Evolutionary conservation across 2,888 invertebrate genomes (phyloP), one percentile per base, ranked within the genome.

Genomic region (Pyralis farinalis): DNA sequence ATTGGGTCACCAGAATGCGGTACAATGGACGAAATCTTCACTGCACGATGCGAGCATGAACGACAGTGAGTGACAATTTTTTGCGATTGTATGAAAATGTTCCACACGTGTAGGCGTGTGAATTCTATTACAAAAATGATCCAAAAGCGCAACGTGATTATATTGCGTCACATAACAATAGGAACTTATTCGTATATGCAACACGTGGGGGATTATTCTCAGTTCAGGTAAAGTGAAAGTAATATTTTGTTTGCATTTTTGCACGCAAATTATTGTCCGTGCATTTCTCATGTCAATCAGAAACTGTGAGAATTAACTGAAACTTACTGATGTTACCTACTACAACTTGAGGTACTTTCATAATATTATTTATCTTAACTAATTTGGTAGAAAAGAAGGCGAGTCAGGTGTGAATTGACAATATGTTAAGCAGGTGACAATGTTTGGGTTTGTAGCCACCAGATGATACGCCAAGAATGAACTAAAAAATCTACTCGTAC

Each of bases 31-130:
- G 34, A 25, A 51, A 49, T 51, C 48, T 54, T 50, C 47, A 48
- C 46, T 40, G 49, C 44, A 47, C 51, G 49, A 55, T 60, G 56
- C 4, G 16, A 25, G 25, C 7, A 25, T 47, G 46, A 44, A 42
- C 53, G 45, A 42, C 46, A 51, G 47, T 43, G 34, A 42, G 40
- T 44, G 46, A 45, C 40, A 40, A 42, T 40, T 46, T 54, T 47
- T 58, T 63, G 50, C 57, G 49, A 55, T 69, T 72, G 65, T 63
- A 42, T 39, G 43, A 47, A 44, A 53, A 71, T 69, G 68, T 63
- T 46, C 58, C 64, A 75, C 85, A 84, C 83, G 84, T 84, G 86
- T 71, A 57, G 73, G 79, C 71, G 77, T 86, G 83, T 70, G 83
- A 81, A 72, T 64, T 44, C 42, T 42, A 44, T 46, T 46, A 38